Percentiles rank a stretch among this genome's conserved stretches.
phyloP scores from a whole-genome alignment of 2,113 vertebrate species.

The Ceyx melanurus region DNA sequence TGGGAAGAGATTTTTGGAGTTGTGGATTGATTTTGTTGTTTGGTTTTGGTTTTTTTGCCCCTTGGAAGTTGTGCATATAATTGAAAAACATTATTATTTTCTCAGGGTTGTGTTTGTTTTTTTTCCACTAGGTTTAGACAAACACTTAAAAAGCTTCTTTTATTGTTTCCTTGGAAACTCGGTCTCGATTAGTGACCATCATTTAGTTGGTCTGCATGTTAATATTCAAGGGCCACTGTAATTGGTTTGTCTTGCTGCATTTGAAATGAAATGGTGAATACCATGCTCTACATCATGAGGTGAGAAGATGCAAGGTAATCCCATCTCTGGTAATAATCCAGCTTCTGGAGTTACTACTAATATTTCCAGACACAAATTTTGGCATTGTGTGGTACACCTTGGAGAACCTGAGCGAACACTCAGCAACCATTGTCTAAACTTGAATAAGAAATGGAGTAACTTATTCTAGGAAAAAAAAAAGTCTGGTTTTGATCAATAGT shows the following conservation, averaged over 20 bases:
- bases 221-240: neutral
- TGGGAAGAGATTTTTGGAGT: neutral
- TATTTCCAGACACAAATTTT: neutral
- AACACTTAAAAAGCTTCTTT: neutral
- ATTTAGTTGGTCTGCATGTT: neutral
- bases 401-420: neutral
- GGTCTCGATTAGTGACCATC: neutral
- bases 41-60: neutral
- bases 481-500: neutral
- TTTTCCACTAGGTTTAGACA: neutral
- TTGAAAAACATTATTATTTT: neutral
- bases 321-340: neutral
- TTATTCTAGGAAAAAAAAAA: neutral
- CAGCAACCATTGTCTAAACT: neutral
- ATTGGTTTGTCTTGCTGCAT: neutral
- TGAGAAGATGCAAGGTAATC: neutral
- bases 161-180: neutral
- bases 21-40: neutral
- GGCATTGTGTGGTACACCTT: neutral
- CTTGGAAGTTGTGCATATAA: neutral
- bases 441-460: neutral
- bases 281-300: rapidly evolving
- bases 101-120: neutral
- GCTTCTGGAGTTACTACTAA: neutral
- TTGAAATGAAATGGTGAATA: neutral